Base-by-base conservation (phyloP, 2,113 vertebrate genomes). In the Etheostoma cragini region DNA sequence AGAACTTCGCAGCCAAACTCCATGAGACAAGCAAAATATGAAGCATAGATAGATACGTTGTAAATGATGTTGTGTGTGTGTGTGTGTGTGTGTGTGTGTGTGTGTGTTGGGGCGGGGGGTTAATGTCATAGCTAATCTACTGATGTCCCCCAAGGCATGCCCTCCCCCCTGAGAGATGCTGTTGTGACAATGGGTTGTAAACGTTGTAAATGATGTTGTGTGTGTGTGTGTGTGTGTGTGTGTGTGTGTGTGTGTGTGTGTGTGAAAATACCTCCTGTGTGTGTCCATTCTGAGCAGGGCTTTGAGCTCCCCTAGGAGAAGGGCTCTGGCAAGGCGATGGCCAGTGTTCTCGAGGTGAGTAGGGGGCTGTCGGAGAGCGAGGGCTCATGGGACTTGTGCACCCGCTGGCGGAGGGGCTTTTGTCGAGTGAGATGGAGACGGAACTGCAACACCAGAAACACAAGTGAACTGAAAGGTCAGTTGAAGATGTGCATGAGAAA, bases 361-460 rank as follows among this genome's bases (percentile, higher is more conserved):
- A 7, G 10, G 80, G 70, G 6, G 26, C 1, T 0, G 58, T 65
- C 0, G 89, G 91, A 42, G 92, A 91, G 60, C 11, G 42, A 64
- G 93, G 90, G 80, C 89, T 94, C 62, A 88, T 86, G 58, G 93
- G 91, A 78, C 89, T 89, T 6, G 90, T 68, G 63, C n/a, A 17
- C 24, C 87, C 90, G 11, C 87, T 83, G 71, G 61, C 21, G 3
- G 91, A 87, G 13, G 87, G 74, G 65, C 89, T 88, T 66, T 92
- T 93, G 66, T 96, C 93, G 2, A 95, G 88, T 0, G 94, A 95
- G 80, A 96, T 90, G 83, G 94, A 94, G 30, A 96, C 73, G 21
- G 95, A 95, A 62, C 95, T 95, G 80, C 68, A 84, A 80, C 67
- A 79, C 30, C 57, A 88, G 61, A 83, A 76, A 70, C 26, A 68